phyloP scores from a whole-genome alignment of 1,140 invertebrate genomes.

The Plutomurus gul region DNA sequence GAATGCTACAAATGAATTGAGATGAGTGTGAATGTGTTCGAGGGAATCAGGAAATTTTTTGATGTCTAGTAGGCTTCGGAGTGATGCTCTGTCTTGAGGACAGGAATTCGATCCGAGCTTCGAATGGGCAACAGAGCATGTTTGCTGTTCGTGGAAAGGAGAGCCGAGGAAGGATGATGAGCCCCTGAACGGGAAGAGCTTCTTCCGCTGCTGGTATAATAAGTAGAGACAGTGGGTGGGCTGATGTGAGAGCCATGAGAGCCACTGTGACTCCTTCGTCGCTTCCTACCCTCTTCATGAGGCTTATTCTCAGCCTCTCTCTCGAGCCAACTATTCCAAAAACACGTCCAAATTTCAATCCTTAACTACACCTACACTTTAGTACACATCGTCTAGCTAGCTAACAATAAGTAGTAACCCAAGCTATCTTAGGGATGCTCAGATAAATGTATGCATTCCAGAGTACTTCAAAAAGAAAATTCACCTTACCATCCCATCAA shows the following conservation, averaged over 20 bases:
- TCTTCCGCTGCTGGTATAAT: slow-evolving; percentile 23
- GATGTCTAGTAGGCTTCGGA: slow-evolving; percentile 5
- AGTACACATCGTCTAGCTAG: not conserved
- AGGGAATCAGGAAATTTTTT: not conserved
- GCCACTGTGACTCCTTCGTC: slow-evolving; percentile 26
- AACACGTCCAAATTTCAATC: slow-evolving; percentile 29
- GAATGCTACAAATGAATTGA: not conserved
- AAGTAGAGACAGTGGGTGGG: slow-evolving; percentile 12
- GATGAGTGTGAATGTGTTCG: not conserved
- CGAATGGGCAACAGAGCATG: slow-evolving; percentile 24
- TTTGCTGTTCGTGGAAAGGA: slow-evolving; percentile 23
- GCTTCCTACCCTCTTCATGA: slow-evolving; percentile 28
- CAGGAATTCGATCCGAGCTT: slow-evolving; percentile 18
- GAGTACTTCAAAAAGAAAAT: slow-evolving; percentile 7
- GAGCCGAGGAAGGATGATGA: slow-evolving; percentile 16
- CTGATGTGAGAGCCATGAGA: slow-evolving; percentile 28
- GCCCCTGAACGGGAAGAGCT: slow-evolving; percentile 12
- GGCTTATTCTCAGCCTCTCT: slow-evolving; percentile 25
- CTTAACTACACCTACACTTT: slow-evolving; percentile 16
- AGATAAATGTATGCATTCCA: not conserved
- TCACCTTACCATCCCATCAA: slow-evolving; percentile 18
- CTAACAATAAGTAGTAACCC: not conserved
- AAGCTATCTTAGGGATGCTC: not conserved
- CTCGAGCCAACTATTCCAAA: slow-evolving; percentile 28
- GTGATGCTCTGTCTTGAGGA: slow-evolving; percentile 19